phyloP scores from a whole-genome alignment of 2,797 vertebrate species.

The Tangara arthus region DNA sequence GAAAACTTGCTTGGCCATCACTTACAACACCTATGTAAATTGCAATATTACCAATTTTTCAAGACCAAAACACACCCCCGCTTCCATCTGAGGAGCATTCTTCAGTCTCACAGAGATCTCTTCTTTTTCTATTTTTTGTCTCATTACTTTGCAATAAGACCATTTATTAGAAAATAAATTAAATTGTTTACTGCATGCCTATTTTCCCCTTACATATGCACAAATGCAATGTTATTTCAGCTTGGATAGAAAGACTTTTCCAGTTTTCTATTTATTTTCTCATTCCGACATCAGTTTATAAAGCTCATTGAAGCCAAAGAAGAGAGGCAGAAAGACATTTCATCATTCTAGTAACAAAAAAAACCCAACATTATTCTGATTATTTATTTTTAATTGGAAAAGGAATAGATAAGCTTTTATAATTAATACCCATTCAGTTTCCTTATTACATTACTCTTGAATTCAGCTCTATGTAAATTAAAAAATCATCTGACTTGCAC shows the following conservation, averaged over 20 bases:
- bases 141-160: background rate
- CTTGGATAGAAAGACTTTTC: background rate
- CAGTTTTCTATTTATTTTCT: background rate
- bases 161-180: background rate
- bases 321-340: background rate
- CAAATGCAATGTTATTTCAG: background rate
- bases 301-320: background rate
- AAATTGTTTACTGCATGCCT: background rate
- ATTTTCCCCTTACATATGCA: background rate
- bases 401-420: background rate
- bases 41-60: background rate
- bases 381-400: background rate
- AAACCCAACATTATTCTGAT: background rate
- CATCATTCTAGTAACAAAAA: background rate
- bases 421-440: background rate
- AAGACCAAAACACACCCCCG: background rate
- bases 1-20: accelerated
- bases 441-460: background rate
- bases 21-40: background rate
- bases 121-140: background rate
- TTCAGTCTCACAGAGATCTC: background rate
- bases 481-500: background rate
- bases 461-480: background rate
- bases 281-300: background rate
- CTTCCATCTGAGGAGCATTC: background rate